Evolutionary conservation across 2,113 vertebrate genomes (phyloP).

Genomic region (Clarias macrocephalus): DNA sequence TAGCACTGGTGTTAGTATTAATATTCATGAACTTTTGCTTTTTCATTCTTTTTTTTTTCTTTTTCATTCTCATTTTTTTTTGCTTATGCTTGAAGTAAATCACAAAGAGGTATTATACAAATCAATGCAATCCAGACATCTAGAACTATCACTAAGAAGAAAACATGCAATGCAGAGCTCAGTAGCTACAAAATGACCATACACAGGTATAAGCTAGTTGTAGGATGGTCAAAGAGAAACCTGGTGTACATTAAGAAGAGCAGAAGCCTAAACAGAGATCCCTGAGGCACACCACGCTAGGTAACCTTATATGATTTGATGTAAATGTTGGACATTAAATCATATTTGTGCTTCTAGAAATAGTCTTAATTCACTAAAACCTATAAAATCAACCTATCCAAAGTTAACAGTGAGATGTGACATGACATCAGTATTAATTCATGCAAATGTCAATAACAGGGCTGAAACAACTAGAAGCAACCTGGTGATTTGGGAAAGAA

Average conservation of each 20-base stretch:
- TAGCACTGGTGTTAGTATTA: background rate
- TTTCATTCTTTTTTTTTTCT: too few species aligned
- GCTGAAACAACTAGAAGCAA: background rate
- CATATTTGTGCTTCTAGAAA: background rate
- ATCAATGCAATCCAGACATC: background rate
- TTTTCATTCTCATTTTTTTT: background rate
- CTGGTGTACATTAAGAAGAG: background rate
- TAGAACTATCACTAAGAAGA: background rate
- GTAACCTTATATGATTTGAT: background rate
- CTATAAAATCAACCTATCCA: too few species aligned
- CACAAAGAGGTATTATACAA: background rate
- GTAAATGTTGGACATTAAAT: background rate
- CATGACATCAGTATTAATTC: background rate
- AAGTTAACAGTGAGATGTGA: background rate
- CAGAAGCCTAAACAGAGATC: background rate
- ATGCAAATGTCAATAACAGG: constrained; percentile 3
- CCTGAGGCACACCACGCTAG: background rate
- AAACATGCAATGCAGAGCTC: background rate
- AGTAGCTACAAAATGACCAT: background rate
- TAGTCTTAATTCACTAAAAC: background rate
- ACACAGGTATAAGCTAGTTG: background rate
- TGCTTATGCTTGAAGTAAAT: background rate
- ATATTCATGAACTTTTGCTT: background rate
- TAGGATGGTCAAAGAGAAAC: background rate
- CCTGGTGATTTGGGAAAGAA: background rate